phyloP scores from a whole-genome alignment of 2,797 vertebrate species.

The Eospalax fontanierii region DNA sequence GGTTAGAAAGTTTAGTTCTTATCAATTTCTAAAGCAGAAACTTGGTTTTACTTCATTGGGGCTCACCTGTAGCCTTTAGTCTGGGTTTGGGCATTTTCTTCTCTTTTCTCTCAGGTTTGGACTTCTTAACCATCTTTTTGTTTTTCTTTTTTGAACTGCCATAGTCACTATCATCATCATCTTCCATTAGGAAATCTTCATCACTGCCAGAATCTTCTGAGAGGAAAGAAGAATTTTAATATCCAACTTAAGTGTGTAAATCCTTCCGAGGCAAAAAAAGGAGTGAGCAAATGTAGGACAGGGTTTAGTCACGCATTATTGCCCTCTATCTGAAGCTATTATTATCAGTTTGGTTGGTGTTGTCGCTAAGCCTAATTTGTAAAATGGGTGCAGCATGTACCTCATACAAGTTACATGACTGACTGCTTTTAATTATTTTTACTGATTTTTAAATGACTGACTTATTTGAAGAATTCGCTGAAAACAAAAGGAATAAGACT shows the following conservation, averaged over 20 bases:
- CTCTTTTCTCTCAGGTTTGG: conserved; percentile 97
- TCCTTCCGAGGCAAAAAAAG: conserved; percentile 72
- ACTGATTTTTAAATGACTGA: background rate
- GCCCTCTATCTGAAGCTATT: background rate
- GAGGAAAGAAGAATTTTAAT: conserved; percentile 85
- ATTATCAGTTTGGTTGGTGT: background rate
- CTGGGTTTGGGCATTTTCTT: conserved; percentile 99
- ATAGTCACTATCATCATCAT: conserved; percentile 99
- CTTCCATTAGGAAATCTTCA: conserved; percentile 98
- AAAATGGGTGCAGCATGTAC: background rate
- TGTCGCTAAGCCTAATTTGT: background rate
- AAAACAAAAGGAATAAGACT: conserved; percentile 30
- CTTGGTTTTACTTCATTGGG: background rate
- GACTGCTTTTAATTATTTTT: background rate
- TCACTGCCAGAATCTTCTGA: conserved; percentile 95
- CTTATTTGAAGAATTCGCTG: background rate
- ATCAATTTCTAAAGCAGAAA: conserved; percentile 52
- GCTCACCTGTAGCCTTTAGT: conserved; percentile 99
- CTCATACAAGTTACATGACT: background rate
- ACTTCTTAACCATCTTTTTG: conserved; percentile 97
- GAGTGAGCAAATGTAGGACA: background rate
- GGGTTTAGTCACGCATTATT: background rate
- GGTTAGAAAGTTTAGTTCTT: background rate
- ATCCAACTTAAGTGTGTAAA: conserved; percentile 64
- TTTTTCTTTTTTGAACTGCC: conserved; percentile 98